These are phyloP conservation scores for Pangasius larnaudii DNA, from an alignment of 2,797 vertebrate species.

Conservation along the genomic window DNA sequence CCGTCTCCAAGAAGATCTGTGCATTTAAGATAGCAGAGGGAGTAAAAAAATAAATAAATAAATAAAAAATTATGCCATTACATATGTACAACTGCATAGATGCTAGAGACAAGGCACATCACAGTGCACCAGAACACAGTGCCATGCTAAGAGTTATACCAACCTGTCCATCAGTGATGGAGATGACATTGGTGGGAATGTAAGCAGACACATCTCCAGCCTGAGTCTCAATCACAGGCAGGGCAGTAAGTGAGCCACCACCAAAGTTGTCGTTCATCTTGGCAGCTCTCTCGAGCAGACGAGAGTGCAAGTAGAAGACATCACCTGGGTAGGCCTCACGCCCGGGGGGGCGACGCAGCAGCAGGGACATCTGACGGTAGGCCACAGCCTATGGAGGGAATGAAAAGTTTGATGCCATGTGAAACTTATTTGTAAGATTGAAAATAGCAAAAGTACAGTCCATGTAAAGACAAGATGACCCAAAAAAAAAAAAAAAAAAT, in stretches of 20 bases:
- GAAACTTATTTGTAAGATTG: not conserved
- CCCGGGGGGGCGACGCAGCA: slow-evolving; percentile 95
- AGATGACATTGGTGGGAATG: slow-evolving; percentile 99
- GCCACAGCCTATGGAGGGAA: slow-evolving; percentile 85
- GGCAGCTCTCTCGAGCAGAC: slow-evolving; percentile 95
- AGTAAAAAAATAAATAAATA: not conserved
- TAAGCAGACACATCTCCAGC: slow-evolving; percentile 98
- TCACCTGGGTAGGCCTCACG: slow-evolving; percentile 97
- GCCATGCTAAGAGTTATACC: slow-evolving; percentile 13
- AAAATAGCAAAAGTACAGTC: not conserved
- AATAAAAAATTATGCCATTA: not conserved
- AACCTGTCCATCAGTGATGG: slow-evolving; percentile 98
- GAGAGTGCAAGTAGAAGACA: slow-evolving; percentile 98
- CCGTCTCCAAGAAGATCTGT: slow-evolving; percentile 98
- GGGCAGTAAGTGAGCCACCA: slow-evolving; percentile 92
- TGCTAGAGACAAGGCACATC: not conserved
- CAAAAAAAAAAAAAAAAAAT: not conserved
- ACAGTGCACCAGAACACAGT: not conserved
- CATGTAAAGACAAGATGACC: not conserved
- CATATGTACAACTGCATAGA: not conserved
- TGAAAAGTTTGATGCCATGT: no score
- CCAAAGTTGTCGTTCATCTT: slow-evolving; percentile 98
- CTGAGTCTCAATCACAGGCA: slow-evolving; percentile 97
- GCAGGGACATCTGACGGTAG: slow-evolving; percentile 97
- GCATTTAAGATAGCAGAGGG: not conserved